A percentile compares a stretch with the other conserved stretches of the same genome.
Conservation (phyloP, 2,113 vertebrate genomes). For the Nothoprocta perdicaria region DNA sequence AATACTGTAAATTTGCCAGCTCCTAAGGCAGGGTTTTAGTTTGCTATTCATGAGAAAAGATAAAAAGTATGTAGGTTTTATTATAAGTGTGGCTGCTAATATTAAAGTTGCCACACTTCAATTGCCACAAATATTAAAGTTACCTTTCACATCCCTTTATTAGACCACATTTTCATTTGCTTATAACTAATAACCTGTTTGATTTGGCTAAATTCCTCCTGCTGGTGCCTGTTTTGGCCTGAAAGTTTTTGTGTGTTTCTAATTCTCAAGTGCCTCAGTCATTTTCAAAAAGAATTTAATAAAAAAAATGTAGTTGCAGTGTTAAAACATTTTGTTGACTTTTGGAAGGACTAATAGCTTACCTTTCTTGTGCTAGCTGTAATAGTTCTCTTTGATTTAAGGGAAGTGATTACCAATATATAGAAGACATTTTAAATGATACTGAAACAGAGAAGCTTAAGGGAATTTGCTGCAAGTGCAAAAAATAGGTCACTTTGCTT, state of each 20-base stretch:
- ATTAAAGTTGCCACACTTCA: too few species aligned
- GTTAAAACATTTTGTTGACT: not conserved
- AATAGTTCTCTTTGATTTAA: slow-evolving; percentile 2
- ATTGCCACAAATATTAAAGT: not conserved
- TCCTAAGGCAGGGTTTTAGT: not conserved
- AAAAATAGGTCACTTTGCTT: slow-evolving; percentile 66
- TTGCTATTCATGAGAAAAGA: not conserved
- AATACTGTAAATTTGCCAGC: not conserved
- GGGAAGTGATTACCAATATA: not conserved
- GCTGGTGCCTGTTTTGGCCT: not conserved
- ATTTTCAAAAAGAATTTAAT: not conserved
- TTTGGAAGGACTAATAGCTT: not conserved
- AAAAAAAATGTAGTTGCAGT: not conserved
- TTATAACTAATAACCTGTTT: not conserved
- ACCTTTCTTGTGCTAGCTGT: not conserved
- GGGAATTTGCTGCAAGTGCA: slow-evolving; percentile 56
- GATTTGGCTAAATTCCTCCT: not conserved
- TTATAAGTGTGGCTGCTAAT: not conserved
- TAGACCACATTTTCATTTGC: not conserved
- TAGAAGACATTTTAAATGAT: slow-evolving; percentile 27
- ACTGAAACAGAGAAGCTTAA: slow-evolving; percentile 18
- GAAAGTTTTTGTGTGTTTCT: not conserved
- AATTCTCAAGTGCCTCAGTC: not conserved
- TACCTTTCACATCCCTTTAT: not conserved
- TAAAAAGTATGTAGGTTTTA: not conserved